Evolutionary conservation across 2,113 vertebrate genomes (phyloP).

Genomic region (Sinocyclocheilus grahami): DNA sequence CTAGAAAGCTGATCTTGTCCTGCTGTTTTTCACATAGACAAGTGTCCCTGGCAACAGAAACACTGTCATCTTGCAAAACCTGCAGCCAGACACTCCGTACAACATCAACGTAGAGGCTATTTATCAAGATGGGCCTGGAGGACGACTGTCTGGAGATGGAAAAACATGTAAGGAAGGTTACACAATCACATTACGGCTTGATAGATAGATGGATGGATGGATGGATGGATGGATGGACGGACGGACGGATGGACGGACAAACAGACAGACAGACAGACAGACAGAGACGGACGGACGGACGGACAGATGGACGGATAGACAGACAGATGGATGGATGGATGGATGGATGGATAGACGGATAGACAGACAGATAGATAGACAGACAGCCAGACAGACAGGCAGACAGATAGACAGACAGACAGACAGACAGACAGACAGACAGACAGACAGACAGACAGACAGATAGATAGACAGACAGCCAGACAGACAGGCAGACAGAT

Average conservation of each 20-base stretch:
- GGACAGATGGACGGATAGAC: no score
- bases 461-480: no score
- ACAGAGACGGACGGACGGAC: no score
- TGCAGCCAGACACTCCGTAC: conserved; percentile 91
- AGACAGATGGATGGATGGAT: neutral
- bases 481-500: rapidly evolving
- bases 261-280: no score
- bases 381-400: rapidly evolving
- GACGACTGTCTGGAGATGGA: conserved; percentile 86
- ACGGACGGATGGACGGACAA: rapidly evolving
- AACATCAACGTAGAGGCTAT: conserved; percentile 90
- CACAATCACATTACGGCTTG: neutral
- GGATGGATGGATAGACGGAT: rapidly evolving
- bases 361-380: no score
- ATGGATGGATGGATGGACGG: neutral
- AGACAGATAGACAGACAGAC: neutral
- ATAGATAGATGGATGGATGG: neutral
- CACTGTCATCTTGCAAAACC: conserved; percentile 85
- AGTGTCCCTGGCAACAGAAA: conserved; percentile 93
- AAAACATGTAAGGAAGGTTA: conserved; percentile 81
- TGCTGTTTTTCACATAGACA: conserved; percentile 72
- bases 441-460: no score
- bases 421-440: no score
- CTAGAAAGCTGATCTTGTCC: neutral
- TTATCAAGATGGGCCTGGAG: conserved; percentile 90